Base-by-base conservation (phyloP, 2,888 invertebrate genomes). In the Anodontia alba region DNA sequence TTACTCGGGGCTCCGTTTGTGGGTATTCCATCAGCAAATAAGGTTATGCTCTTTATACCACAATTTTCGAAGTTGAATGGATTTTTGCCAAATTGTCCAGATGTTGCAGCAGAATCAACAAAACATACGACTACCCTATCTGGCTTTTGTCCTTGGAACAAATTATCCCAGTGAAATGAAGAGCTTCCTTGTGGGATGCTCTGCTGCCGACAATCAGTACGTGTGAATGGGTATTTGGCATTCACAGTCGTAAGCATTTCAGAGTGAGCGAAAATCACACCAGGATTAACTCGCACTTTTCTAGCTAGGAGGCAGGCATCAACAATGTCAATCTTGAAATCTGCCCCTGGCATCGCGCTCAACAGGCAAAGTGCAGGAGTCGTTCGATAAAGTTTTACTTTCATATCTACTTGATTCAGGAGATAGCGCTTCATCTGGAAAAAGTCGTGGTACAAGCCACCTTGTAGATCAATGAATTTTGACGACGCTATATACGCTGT, bases 141-240 rank as follows among this genome's bases (percentile, higher is more conserved):
- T 10, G 83, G 80, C 74, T 66, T 68, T n/a, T 36, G 43, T 7
- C 72, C 69, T 73, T 77, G 80, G 67, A 57, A 38, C 12, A 38
- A 38, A 38, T 38, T 38, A 12, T 38, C 38, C 38, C 38, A 38
- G 38, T 38, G 38, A 49, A 69, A 68, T 5, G 73, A 67, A 43
- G 54, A 54, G 12, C 31, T 29, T 20, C 76, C 76, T 26, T n/a
- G n/a, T 23, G 76, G 23, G 31, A 71, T 72, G 31, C 54, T 54
- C 23, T 77, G 71, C n/a, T 42, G 12, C 12, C 38, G 38, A 38
- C 38, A 38, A 5, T 38, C 38, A 12, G 38, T 38, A 38, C 38
- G 38, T 38, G 38, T 38, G 38, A 38, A 38, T 38, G 38, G 38
- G 12, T 38, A 38, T 38, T 38, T 38, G 12, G 38, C 38, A 38